These are phyloP conservation scores for Neosalanx taihuensis DNA, from an alignment of 2,797 vertebrate genomes.

Conservation along the genomic window DNA sequence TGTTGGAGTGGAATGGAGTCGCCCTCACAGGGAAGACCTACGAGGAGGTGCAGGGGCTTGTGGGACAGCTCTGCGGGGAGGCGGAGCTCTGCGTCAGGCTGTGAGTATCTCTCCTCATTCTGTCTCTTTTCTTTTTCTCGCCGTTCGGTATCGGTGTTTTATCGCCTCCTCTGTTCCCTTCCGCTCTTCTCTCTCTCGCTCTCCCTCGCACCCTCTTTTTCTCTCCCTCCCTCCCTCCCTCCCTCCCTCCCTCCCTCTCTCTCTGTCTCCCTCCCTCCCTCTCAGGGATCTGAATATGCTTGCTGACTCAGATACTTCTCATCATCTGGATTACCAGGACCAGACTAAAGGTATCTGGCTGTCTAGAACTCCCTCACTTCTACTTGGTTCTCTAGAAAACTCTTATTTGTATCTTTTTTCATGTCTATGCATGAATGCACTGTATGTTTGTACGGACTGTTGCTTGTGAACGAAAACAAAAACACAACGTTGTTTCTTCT, in stretches of 20 bases:
- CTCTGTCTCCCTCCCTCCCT: slow-evolving; percentile 2
- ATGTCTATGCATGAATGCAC: background rate
- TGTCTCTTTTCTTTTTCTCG: background rate
- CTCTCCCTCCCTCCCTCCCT: slow-evolving; percentile 30
- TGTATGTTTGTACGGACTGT: background rate
- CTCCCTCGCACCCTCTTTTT: background rate
- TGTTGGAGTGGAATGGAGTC: slow-evolving; percentile 95
- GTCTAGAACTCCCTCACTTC: background rate
- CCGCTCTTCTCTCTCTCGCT: background rate
- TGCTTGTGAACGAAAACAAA: background rate
- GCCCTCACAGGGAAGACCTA: slow-evolving; percentile 92
- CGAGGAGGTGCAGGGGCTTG: slow-evolving; percentile 93
- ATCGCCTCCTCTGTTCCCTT: slow-evolving; percentile 44
- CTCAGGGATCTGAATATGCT: slow-evolving; percentile 95
- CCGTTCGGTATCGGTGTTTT: background rate
- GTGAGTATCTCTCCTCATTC: slow-evolving; percentile 82
- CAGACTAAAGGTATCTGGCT: slow-evolving; percentile 78
- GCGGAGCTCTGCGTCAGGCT: slow-evolving; percentile 98
- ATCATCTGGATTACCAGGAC: slow-evolving; percentile 88
- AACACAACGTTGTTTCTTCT: slow-evolving; percentile 6
- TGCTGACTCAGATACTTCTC: slow-evolving; percentile 83
- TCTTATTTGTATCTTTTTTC: background rate
- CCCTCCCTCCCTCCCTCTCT: slow-evolving; percentile 33
- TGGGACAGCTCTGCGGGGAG: slow-evolving; percentile 87
- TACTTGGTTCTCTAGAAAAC: background rate